Evolutionary conservation across 1,140 invertebrate species (phyloP), one percentile per base, ranked within the genome.

Genomic region (Aphelenchoides besseyi): DNA sequence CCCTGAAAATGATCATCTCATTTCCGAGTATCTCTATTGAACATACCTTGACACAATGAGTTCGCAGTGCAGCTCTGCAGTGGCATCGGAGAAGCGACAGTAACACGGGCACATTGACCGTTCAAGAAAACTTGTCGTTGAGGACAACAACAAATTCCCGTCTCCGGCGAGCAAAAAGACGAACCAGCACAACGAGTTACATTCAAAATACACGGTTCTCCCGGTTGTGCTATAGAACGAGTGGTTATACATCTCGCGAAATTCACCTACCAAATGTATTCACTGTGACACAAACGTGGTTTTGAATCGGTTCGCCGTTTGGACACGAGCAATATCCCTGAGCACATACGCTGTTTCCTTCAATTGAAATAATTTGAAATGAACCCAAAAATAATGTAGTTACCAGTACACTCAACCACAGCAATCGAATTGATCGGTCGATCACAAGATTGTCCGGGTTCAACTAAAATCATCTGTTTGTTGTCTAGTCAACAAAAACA

Each of bases 301-400:
- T 80, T 36, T 81, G 72, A 29, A 78, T 78, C 8, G 68, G 73
- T 52, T 78, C 76, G 3, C 76, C 76, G 64, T 78, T 78, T 2
- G 76, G 76, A 48, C 76, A 78, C 3, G 69, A 68, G 66, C 76
- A 78, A 48, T 75, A 79, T 1, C 76, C 76, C 32, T 78, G 80
- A 8, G 76, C 76, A 64, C 76, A 78, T 8, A 78, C 78, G 8
- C 74, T 80, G 63, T 80, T 78, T 33, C 77, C 74, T 2, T 41
- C 23, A 55, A 57, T 16, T 55, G 48, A 35, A 63, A 63, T 26
- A 63, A 55, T 12, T 35, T 53, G 5, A 53, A 35, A 0, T 35
- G 55, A 28, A 35, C 48, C 52, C 52, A 9, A 66, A 68, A 18
- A 68, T 52, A 57, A 5, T 18, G 5, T 5, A 57, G 18, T 57